Base-by-base conservation (phyloP, 2,888 invertebrate genomes). In the Cactoblastis cactorum region DNA sequence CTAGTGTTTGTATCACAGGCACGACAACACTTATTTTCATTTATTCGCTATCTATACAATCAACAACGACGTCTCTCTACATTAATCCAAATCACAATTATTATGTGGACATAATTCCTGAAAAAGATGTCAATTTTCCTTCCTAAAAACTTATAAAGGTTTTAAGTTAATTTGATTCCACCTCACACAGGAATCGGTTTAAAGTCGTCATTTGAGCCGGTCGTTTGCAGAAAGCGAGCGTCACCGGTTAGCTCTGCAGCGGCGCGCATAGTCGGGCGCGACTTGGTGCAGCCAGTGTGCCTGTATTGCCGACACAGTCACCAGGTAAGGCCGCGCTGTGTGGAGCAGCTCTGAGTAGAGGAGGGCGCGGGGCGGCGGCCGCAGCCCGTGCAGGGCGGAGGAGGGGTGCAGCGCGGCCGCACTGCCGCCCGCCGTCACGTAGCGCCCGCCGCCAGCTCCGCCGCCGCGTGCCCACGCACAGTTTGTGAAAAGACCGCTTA, bases 321-420 rank as follows among this genome's bases (percentile, higher is more conserved):
- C 91, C 74, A 98, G 92, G 85, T 95, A 97, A 58, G 94, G 92
- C 62, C 95, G 94, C 52, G 92, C 92, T 0, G 98, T 97, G 68
- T 95, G 93, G n/a, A 97, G 92, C 41, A 98, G 91, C 86, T 98
- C 98, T 0, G 95, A 94, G 82, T 95, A 98, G 0, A 98, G 91
- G 54, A 94, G 92, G 15, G 92, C 92, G 4, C 96, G 94, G 52
- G 94, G 93, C 52, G 92, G 90, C 41, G 93, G 91, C 52, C 95
- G 93, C 17, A 24, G 19, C 3, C 73, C 64, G 71, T 87, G 87
- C 45, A 98, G 84, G 22, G 92, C 92, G 45, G 96, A 95, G 33
- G 95, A 94, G 0, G 98, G 98, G 88, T 98, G 98, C 63, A 98
- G 94, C 54, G 91, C 83, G 8, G 96, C 96, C 37, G 78, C 78